A percentile compares a stretch with the other conserved stretches of the same genome.
Evolutionary conservation across 2,888 invertebrate genomes (phyloP).

Genomic region (Tenodera sinensis): DNA sequence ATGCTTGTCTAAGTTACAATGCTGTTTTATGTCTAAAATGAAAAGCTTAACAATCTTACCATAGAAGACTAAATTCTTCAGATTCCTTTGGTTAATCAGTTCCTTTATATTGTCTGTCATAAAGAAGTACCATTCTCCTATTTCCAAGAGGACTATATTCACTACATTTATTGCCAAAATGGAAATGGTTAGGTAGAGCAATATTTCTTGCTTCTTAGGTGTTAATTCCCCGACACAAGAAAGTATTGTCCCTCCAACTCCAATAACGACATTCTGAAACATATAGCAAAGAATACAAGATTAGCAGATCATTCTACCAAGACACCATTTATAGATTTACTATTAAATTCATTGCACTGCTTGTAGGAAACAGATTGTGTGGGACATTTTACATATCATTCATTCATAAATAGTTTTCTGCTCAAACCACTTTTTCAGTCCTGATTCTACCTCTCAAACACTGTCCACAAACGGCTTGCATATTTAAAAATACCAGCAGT

Average conservation of each 20-base stretch:
- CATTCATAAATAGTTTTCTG: too few species aligned
- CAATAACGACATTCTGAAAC: constrained; percentile 50
- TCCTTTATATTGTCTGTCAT: constrained; percentile 41
- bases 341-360: too few species aligned
- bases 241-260: constrained; percentile 48
- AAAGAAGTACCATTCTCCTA: constrained; percentile 47
- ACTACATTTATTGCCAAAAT: constrained; percentile 38
- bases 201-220: constrained; percentile 46
- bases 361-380: too few species aligned
- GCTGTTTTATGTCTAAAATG: neutral
- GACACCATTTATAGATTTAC: too few species aligned
- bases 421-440: too few species aligned
- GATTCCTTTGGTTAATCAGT: constrained; percentile 27
- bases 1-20: neutral
- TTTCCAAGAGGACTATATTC: constrained; percentile 43
- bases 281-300: neutral
- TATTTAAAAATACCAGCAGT: too few species aligned
- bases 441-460: too few species aligned
- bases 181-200: constrained; percentile 46
- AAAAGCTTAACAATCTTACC: constrained; percentile 23
- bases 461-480: too few species aligned
- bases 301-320: too few species aligned
- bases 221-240: constrained; percentile 48
- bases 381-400: too few species aligned
- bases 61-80: constrained; percentile 32